Evolutionary conservation across 2,797 vertebrate species (phyloP).

Genomic region (Salmo trutta): DNA sequence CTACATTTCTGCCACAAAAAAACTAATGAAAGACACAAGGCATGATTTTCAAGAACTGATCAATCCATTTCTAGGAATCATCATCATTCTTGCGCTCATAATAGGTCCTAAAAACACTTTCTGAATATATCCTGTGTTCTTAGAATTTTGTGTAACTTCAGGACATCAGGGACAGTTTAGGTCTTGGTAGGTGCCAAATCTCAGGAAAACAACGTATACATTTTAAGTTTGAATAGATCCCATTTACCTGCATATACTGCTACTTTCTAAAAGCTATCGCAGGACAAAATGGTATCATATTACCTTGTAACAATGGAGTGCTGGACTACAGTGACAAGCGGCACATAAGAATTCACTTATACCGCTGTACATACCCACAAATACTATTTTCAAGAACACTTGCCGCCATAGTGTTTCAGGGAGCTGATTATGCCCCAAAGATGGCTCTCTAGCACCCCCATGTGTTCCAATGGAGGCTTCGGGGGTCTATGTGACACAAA

Average conservation of each 20-base stretch:
- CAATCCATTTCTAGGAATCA: too few species aligned
- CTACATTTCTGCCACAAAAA: too few species aligned
- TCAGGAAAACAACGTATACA: not conserved
- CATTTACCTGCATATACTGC: too few species aligned
- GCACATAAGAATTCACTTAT: not conserved
- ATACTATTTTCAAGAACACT: not conserved
- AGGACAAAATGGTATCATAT: not conserved
- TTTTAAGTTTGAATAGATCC: too few species aligned
- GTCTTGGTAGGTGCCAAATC: not conserved
- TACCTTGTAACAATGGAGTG: not conserved
- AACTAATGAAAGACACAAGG: too few species aligned
- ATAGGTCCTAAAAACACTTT: too few species aligned
- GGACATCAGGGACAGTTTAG: not conserved
- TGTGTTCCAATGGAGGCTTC: slow-evolving; percentile 62
- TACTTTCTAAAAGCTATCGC: not conserved
- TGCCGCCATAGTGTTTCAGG: not conserved
- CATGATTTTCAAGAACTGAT: too few species aligned
- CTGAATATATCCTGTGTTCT: not conserved
- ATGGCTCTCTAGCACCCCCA: slow-evolving; percentile 73
- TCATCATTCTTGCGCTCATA: too few species aligned
- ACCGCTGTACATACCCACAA: not conserved
- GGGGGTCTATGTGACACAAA: slow-evolving; percentile 14
- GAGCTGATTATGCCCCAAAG: slow-evolving; percentile 18
- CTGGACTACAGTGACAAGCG: not conserved
- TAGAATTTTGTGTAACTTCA: not conserved